phyloP scores from a whole-genome alignment of 2,888 invertebrate species.

The Lumbricus terrestris region DNA sequence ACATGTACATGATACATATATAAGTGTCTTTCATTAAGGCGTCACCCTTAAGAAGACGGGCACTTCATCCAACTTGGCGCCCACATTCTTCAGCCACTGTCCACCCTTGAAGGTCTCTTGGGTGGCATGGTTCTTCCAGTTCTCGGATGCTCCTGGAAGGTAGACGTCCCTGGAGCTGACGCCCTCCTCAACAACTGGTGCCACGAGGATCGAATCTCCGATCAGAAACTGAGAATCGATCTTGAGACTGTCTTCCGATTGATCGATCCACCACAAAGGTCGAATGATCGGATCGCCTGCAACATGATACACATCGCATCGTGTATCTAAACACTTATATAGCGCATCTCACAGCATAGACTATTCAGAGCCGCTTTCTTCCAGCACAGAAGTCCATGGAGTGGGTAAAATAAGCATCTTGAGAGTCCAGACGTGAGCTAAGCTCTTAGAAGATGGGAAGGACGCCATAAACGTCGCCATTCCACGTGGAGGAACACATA shows the following conservation, averaged over 20 bases:
- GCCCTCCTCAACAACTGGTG: conserved; percentile 52
- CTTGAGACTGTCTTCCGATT: conserved; percentile 72
- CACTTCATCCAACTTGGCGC: conserved; percentile 32
- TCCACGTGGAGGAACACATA: no score
- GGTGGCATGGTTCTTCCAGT: conserved; percentile 29
- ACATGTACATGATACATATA: neutral
- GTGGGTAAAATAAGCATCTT: no score
- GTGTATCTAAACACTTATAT: no score
- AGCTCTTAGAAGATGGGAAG: no score
- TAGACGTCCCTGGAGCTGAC: conserved; percentile 49
- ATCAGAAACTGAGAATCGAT: conserved; percentile 68
- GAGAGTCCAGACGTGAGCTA: no score
- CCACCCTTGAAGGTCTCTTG: conserved; percentile 26
- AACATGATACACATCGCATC: neutral
- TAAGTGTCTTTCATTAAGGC: neutral
- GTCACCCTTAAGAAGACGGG: conserved; percentile 25
- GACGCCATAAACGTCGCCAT: no score
- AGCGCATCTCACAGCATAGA: no score
- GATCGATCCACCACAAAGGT: conserved; percentile 85
- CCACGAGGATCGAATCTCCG: conserved; percentile 52
- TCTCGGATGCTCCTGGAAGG: conserved; percentile 36
- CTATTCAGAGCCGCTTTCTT: no score
- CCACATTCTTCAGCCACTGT: conserved; percentile 23
- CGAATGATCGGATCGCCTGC: conserved; percentile 77
- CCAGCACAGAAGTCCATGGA: no score